phyloP scores from a whole-genome alignment of 2,888 invertebrate species.

The Heliconius ethilla region DNA sequence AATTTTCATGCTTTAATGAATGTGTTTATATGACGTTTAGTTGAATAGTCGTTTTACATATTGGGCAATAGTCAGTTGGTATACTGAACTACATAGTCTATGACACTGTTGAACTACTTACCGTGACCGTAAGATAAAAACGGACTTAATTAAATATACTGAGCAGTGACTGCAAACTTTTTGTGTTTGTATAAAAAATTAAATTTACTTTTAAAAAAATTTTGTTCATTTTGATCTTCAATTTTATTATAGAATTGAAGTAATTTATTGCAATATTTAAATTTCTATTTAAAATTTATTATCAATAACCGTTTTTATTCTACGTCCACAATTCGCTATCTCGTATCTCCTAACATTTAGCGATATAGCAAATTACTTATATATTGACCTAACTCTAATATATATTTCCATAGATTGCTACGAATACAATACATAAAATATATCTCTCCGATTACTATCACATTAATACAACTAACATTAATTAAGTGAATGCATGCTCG shows the following conservation, averaged over 20 bases:
- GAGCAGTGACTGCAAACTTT: no score
- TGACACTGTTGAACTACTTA: conserved; percentile 12
- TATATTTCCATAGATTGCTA: conserved; percentile 7
- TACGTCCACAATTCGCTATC: background rate
- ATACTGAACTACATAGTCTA: conserved; percentile 6
- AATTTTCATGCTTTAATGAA: background rate
- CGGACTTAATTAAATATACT: background rate
- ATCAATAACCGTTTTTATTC: background rate
- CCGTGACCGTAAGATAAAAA: background rate
- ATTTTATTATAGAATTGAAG: background rate
- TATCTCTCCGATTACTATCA: conserved; percentile 30
- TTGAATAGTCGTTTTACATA: conserved; percentile 3
- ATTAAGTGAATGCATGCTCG: conserved; percentile 10
- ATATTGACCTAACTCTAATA: background rate
- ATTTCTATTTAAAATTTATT: background rate
- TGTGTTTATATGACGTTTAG: background rate
- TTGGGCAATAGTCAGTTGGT: background rate
- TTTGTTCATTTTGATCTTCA: background rate
- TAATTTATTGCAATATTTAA: background rate
- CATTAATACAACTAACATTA: conserved; percentile 22
- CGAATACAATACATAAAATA: conserved; percentile 31
- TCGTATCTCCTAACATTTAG: background rate
- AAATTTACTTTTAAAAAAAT: background rate
- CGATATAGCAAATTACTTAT: conserved; percentile 13
- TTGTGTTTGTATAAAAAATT: background rate